Percentiles rank a stretch among this genome's conserved stretches.
Conservation (phyloP, 2,113 vertebrate species). For the Columba janthina region DNA sequence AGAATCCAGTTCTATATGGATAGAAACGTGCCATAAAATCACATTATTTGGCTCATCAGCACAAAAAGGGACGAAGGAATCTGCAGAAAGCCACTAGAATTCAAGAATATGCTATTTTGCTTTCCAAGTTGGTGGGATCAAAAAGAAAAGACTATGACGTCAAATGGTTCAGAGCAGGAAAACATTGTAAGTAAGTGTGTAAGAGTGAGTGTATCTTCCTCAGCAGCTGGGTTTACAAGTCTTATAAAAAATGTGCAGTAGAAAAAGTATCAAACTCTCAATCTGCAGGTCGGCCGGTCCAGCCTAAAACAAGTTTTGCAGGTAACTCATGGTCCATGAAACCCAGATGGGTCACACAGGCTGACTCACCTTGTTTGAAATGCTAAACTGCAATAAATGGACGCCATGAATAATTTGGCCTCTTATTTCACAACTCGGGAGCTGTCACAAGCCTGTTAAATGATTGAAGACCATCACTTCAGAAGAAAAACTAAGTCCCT, state of each 20-base stretch:
- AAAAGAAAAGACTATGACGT: background rate
- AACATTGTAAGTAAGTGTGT: rapidly evolving
- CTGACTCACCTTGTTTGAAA: background rate
- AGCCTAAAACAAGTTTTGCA: background rate
- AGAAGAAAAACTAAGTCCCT: background rate
- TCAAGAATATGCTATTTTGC: background rate
- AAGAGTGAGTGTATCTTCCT: rapidly evolving
- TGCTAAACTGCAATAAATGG: background rate
- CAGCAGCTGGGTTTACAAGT: background rate
- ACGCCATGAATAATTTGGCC: background rate
- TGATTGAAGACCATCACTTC: constrained; percentile 5
- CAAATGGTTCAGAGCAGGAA: background rate
- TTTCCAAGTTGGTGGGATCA: rapidly evolving
- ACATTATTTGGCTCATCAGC: background rate
- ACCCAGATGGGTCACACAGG: background rate
- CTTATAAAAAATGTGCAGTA: background rate
- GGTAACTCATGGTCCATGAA: background rate
- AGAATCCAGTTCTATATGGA: background rate
- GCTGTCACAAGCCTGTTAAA: background rate
- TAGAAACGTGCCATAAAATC: rapidly evolving
- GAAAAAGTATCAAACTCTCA: background rate
- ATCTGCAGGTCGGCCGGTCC: background rate
- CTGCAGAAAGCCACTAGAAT: background rate
- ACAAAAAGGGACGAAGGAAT: background rate
- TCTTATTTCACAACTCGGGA: background rate